Evolutionary conservation across 2,888 invertebrate species (phyloP).

Genomic region (Copidosoma aretas): DNA sequence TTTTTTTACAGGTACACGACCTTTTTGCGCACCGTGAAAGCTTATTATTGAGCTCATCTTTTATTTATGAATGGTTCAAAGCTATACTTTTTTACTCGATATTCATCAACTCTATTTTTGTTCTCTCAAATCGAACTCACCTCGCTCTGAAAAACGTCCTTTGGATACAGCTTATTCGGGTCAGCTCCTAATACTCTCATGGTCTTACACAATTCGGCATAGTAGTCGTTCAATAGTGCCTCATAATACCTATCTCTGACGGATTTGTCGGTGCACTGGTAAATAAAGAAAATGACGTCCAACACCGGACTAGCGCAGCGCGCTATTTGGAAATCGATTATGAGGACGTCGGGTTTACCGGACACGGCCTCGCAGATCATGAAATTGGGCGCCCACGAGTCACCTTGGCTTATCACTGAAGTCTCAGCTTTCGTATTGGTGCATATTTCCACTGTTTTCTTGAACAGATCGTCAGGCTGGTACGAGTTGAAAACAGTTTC

Average conservation of each 20-base stretch:
- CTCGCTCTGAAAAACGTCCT: constrained; percentile 65
- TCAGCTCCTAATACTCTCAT: constrained; percentile 69
- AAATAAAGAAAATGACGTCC: constrained; percentile 69
- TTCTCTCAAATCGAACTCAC: constrained; percentile 39
- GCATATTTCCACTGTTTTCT: constrained; percentile 63
- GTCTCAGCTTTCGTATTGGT: constrained; percentile 56
- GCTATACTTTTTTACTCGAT: not conserved
- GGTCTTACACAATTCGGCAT: constrained; percentile 65
- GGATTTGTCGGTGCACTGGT: constrained; percentile 69
- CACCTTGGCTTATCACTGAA: constrained; percentile 73
- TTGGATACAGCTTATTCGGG: constrained; percentile 66
- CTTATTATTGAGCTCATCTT: no score
- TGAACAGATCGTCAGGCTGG: constrained; percentile 65
- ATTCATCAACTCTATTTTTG: constrained; percentile 1
- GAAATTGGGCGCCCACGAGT: constrained; percentile 79
- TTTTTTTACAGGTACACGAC: not conserved
- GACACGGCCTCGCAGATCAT: constrained; percentile 63
- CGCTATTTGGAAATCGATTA: constrained; percentile 76
- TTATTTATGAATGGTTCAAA: no score
- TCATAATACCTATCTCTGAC: constrained; percentile 68
- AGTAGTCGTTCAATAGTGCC: constrained; percentile 68
- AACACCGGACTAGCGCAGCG: constrained; percentile 67
- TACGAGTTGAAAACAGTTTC: constrained; percentile 67
- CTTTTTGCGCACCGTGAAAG: not conserved
- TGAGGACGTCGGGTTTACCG: constrained; percentile 61